phyloP scores from a whole-genome alignment of 2,888 invertebrate species.

The Antheraea assamensis region DNA sequence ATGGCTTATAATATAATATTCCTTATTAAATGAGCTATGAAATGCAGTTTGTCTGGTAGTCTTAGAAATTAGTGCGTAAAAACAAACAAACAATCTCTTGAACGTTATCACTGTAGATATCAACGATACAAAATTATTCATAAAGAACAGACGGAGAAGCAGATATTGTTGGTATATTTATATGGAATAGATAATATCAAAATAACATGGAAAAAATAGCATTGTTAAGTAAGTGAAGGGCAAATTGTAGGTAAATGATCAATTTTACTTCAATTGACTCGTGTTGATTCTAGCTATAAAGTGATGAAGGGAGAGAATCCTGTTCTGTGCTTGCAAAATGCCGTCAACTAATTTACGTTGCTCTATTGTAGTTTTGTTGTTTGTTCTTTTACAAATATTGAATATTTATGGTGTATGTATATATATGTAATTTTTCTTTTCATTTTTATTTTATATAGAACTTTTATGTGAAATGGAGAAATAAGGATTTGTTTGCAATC shows the following conservation, averaged over 20 bases:
- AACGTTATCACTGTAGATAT: too few species aligned
- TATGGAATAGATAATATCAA: neutral
- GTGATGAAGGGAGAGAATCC: neutral
- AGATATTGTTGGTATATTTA: neutral
- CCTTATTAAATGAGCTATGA: too few species aligned
- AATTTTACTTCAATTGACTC: neutral
- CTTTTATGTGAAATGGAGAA: neutral
- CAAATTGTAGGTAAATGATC: slow-evolving; percentile 8
- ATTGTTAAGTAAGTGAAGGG: neutral
- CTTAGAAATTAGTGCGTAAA: too few species aligned
- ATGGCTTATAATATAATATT: too few species aligned
- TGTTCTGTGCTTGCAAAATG: neutral
- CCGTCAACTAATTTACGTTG: neutral
- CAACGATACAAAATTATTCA: too few species aligned
- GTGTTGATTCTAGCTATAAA: neutral
- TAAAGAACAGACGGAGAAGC: neutral
- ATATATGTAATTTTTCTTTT: neutral
- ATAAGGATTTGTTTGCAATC: too few species aligned
- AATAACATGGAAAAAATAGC: neutral
- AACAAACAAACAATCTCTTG: too few species aligned
- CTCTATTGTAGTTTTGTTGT: neutral
- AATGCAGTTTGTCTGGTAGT: too few species aligned
- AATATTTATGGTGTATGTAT: neutral
- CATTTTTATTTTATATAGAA: neutral
- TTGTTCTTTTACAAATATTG: neutral